phyloP scores from a whole-genome alignment of 2,113 vertebrate species.

The Lampris incognitus region DNA sequence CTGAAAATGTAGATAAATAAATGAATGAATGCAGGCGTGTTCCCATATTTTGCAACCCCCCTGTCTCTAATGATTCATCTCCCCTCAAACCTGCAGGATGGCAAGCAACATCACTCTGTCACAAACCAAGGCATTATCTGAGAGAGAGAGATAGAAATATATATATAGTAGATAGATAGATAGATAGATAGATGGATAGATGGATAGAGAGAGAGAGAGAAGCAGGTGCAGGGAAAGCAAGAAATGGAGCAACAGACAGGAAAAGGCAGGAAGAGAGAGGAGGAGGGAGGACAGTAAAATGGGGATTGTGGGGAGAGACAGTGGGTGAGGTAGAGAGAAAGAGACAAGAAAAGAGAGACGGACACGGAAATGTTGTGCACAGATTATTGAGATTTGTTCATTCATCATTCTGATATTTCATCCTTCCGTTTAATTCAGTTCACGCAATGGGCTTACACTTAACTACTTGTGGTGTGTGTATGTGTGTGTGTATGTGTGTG shows the following conservation, averaged over 20 bases:
- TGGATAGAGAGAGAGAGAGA: background rate
- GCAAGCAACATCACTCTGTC: no score
- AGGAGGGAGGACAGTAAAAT: background rate
- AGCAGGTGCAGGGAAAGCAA: background rate
- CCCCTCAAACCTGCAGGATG: no score
- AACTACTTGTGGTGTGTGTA: conserved; percentile 3
- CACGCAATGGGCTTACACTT: background rate
- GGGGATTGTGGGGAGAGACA: background rate
- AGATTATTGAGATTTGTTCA: background rate
- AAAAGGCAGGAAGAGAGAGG: background rate
- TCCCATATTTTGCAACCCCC: no score
- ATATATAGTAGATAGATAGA: no score
- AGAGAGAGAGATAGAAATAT: no score
- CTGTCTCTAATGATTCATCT: no score
- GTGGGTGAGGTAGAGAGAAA: background rate
- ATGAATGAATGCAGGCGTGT: no score
- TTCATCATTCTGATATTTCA: conserved; percentile 1
- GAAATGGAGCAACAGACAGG: background rate
- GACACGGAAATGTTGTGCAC: background rate
- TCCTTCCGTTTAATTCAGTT: conserved; percentile 30
- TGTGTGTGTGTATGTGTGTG: conserved; percentile 4
- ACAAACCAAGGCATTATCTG: no score
- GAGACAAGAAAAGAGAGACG: background rate
- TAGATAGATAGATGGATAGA: background rate
- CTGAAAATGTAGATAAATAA: no score